Evolutionary conservation across 2,888 invertebrate genomes (phyloP).

Genomic region (Cotesia congregata): DNA sequence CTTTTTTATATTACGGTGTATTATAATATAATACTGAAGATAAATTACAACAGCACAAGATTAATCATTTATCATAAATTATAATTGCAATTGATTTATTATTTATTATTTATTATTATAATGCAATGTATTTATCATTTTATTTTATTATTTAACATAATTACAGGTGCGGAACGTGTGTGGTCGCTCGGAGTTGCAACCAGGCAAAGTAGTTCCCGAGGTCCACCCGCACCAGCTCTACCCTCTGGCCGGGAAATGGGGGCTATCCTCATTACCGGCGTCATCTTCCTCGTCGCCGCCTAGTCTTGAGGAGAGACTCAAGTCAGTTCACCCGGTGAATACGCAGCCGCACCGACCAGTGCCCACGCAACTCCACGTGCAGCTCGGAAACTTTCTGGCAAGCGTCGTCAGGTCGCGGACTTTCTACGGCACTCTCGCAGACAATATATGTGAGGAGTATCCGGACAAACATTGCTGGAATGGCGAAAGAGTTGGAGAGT

Average conservation of each 20-base stretch:
- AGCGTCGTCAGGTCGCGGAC: conserved; percentile 77
- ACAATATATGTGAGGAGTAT: conserved; percentile 83
- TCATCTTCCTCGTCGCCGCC: conserved; percentile 50
- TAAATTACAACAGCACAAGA: background rate
- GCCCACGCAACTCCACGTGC: conserved; percentile 67
- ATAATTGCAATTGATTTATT: background rate
- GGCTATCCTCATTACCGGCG: conserved; percentile 40
- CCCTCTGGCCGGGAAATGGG: conserved; percentile 5
- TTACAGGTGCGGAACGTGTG: conserved; percentile 66
- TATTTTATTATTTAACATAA: conserved; percentile 9
- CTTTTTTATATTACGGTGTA: background rate
- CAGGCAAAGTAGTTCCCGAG: conserved; percentile 34
- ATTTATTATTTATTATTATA: too few species aligned
- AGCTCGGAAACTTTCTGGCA: conserved; percentile 68
- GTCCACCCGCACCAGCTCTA: too few species aligned
- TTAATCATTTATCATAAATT: background rate
- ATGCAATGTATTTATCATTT: background rate
- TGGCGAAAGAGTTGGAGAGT: conserved; percentile 83
- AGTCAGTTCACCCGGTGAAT: conserved; percentile 49
- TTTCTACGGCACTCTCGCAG: conserved; percentile 87
- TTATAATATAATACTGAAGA: background rate
- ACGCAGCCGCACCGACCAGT: conserved; percentile 61
- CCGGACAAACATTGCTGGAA: conserved; percentile 84
- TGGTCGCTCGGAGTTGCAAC: conserved; percentile 60
- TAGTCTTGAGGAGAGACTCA: conserved; percentile 74